Evolutionary conservation across 2,797 vertebrate genomes (phyloP), one percentile per base, ranked within the genome.

Genomic region (Acanthis flammea): DNA sequence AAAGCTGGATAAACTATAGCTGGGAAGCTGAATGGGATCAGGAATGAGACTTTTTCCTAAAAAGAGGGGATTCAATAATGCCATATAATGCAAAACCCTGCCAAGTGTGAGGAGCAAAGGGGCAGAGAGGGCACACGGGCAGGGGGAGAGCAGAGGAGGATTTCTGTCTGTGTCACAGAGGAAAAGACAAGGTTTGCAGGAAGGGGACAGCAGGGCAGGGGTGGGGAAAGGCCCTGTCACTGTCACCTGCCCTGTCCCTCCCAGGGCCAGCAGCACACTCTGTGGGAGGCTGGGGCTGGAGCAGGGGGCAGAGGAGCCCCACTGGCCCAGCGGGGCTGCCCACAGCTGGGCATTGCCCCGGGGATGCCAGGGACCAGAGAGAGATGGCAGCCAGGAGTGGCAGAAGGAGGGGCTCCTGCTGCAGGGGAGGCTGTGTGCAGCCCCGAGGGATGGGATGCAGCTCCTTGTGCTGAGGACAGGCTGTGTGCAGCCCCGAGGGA

Each of bases 391-490:
- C 15, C 47, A 15, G 2, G 2, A 35, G 54, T 7, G 72, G 44
- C 68, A 57, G 50, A 10, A 15, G 35, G 33, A 14, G 0, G 6
- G 30, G 35, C 17, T 22, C 23, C 35, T 55, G 71, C 47, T 14
- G 37, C 19, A 5, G 37, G 9, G 16, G 35, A 31, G 35, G 16
- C 19, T 57, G 21, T 48, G 45, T 14, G 65, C 60, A 13, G 7
- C 7, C 13, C n/a, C 2, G 7, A 0, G 3, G 5, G 37, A 17
- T 19, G 51, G 37, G 42, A 24, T 7, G 33, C 47, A 44, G 57
- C 9, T 58, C 80, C 19, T 19, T 0, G 0, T 12, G 39, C 57
- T 4, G 5, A 53, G 62, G 12, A 39, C 28, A 65, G 66, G 37
- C 37, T 39, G 12, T 39, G 37, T 39, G 37, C 37, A 39, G 37